Base-by-base conservation (phyloP, 2,797 vertebrate species). In the Chaunax sp. region DNA sequence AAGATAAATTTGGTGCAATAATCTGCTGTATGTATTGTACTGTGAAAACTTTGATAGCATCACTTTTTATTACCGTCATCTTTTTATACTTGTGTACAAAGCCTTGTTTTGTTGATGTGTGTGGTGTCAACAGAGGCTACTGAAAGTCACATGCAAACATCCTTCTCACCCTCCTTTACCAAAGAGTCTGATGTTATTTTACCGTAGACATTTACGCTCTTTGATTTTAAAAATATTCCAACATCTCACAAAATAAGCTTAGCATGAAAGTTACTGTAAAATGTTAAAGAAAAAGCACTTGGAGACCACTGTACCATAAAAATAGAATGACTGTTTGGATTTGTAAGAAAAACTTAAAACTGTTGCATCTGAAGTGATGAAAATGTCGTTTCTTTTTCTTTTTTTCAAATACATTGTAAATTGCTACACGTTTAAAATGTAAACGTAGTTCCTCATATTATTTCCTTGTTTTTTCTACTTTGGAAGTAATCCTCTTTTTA, bases 101-200 rank as follows among this genome's bases (percentile, higher is more conserved):
- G 69, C 67, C 50, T 54, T 22, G 63, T 80, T 79, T 59, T 56
- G 60, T 73, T 77, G 28, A 49, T 40, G 58, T 69, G 70, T 50
- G 50, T 66, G 43, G 57, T 74, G 67, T 81, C 64, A 61, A 76
- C 57, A 64, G 30, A 80, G 51, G 37, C 75, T 23, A 41, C 47
- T 64, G 57, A 74, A 75, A n/a, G 76, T 79, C 60, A 57, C 72
- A 46, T 59, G 47, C 55, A 67, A 63, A 75, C 64, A 60, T 41
- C 46, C 43, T 72, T 54, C 46, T 61, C 77, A 68, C 61, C 80
- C 84, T 83, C 83, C 79, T 89, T 84, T 87, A 92, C 92, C 92
- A 93, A 93, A 93, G 92, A 93, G 78, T 43, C 74, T 20, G 57
- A 84, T 33, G 62, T 78, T 60, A 51, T 77, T 66, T 70, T 62